Evolutionary conservation across 2,113 vertebrate species (phyloP), one percentile per base, ranked within the genome.

Genomic region (Tragelaphus strepsiceros): DNA sequence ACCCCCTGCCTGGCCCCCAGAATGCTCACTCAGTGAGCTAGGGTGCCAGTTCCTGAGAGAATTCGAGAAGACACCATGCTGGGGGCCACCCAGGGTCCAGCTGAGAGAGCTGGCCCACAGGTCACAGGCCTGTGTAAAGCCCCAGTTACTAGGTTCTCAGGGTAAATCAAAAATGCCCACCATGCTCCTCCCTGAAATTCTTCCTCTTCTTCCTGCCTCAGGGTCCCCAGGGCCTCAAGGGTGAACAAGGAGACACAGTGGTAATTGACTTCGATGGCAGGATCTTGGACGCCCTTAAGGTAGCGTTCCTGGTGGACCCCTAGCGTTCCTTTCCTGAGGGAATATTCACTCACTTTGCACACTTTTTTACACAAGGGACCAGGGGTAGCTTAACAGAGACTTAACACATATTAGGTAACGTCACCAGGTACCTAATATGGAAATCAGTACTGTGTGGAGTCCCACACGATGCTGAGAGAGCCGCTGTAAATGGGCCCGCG

Each of bases 251-350:
- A 32, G 99, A 99, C 94, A 99, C 99, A 0, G 99, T 99, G 1
- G 99, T 99, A 90, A 99, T 99, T 0, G 99, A 99, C 98, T 99
- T 99, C 1, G 99, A 99, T 0, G 99, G 99, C 93, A 99, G 99
- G 86, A 99, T 99, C 96, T 98, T 99, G 94, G 99, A 99, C 22
- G 99, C 99, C 0, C 99, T 99, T 81, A 99, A 99, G 99, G 99
- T 99, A 85, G 98, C 24, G 0, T 32, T 71, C 26, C n/a, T 54
- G 24, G 16, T 0, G 54, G 39, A 1, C 24, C 3, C 64, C n/a
- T 21, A 17, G 64, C 2, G 3, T 32, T 78, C 21, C 3, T 43
- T 49, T 77, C 32, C 83, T 46, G 58, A 62, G 77, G 28, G 19
- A 61, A 5, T 7, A 22, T 21, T 12, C 6, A 15, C 61, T 74